A percentile compares a stretch with the other conserved stretches of the same genome.
These are phyloP conservation scores for Lutraria rhynchaena DNA, from an alignment of 1,140 invertebrate species.

Conservation along the genomic window DNA sequence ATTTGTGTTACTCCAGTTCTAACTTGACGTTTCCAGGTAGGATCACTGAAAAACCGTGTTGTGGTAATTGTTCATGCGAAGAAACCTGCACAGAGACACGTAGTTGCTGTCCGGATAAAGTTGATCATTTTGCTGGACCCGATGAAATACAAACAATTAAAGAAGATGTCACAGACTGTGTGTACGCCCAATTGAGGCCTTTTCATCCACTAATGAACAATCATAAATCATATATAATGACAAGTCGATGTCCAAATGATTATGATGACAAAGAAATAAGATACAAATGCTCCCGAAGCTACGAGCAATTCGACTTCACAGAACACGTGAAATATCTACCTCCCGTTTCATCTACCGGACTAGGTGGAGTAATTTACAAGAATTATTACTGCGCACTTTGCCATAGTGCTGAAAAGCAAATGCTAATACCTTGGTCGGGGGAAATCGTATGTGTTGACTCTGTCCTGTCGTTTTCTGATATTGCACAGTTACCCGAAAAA, in stretches of 20 bases:
- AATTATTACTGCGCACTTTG: slow-evolving; percentile 22
- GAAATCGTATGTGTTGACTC: not conserved
- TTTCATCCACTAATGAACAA: not conserved
- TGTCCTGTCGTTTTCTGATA: not conserved
- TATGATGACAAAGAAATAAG: not conserved
- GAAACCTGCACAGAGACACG: not conserved
- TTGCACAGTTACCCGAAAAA: not conserved
- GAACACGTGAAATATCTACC: slow-evolving; percentile 7
- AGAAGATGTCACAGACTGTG: not conserved
- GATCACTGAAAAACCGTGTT: not conserved
- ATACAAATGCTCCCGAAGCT: not conserved
- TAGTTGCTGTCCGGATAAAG: slow-evolving; percentile 12
- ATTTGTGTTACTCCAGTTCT: not conserved
- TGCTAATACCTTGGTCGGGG: not conserved
- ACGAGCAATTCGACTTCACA: slow-evolving; percentile 14
- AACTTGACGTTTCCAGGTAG: not conserved
- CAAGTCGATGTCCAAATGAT: not conserved
- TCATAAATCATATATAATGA: slow-evolving; percentile 18
- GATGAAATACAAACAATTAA: not conserved
- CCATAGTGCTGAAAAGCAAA: not conserved
- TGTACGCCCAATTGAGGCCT: slow-evolving; percentile 2
- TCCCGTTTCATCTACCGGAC: not conserved
- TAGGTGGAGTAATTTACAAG: not conserved
- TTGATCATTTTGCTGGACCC: not conserved
- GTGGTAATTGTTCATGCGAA: not conserved